Conservation (phyloP, 1,140 invertebrate genomes). For the Antheraea mylitta region DNA sequence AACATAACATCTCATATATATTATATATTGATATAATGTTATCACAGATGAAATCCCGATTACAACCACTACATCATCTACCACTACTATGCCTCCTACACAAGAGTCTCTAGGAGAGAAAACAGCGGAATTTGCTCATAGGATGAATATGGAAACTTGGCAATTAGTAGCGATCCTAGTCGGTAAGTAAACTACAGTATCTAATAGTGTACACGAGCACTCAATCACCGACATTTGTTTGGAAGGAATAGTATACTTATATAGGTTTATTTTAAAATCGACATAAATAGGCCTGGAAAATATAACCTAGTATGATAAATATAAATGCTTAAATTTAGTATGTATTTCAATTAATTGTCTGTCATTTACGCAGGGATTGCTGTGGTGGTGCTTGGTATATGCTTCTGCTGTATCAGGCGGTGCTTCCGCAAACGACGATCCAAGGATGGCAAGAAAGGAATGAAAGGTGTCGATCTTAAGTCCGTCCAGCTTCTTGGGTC, state of each 20-base stretch:
- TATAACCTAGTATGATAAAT: background rate
- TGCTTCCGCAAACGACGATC: conserved; percentile 96
- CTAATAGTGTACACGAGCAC: background rate
- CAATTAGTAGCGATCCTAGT: conserved; percentile 68
- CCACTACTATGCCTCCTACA: conserved; percentile 33
- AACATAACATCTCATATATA: too few relatives aligned
- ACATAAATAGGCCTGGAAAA: too few relatives aligned
- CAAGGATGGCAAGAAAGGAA: conserved; percentile 97
- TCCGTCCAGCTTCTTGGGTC: conserved; percentile 96
- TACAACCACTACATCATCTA: conserved; percentile 23
- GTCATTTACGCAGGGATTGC: conserved; percentile 79
- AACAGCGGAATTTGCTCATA: conserved; percentile 54
- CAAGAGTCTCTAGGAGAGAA: conserved; percentile 53
- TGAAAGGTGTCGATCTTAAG: conserved; percentile 98
- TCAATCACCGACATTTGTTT: background rate
- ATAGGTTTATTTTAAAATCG: too few relatives aligned
- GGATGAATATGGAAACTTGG: conserved; percentile 69
- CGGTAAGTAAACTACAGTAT: conserved; percentile 40
- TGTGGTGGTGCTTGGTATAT: conserved; percentile 91
- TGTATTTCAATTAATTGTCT: background rate
- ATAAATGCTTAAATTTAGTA: background rate
- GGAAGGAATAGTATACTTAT: too few relatives aligned
- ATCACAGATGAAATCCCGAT: conserved; percentile 7
- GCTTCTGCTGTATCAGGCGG: conserved; percentile 96
- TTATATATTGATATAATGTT: background rate